phyloP scores from a whole-genome alignment of 1,140 invertebrate species.

The Halesus radiatus region DNA sequence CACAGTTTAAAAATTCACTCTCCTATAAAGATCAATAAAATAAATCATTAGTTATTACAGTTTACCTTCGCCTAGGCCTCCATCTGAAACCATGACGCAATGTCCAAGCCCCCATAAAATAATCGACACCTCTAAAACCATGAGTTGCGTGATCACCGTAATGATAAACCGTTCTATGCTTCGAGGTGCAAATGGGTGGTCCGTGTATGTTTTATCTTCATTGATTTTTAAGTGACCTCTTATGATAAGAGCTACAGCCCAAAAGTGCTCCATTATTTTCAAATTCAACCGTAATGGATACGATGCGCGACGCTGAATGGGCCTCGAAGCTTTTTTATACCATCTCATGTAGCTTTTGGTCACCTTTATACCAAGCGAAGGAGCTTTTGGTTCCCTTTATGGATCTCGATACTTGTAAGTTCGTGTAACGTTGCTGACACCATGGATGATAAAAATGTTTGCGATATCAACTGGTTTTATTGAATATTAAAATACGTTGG shows the following conservation, averaged over 20 bases:
- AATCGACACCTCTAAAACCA: no score
- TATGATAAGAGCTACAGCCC: constrained; percentile 52
- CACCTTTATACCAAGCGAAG: constrained; percentile 6
- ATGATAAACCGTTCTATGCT: constrained; percentile 14
- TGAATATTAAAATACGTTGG: not conserved
- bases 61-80: no score
- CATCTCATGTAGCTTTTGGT: not conserved
- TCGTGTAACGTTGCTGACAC: not conserved
- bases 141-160: not conserved
- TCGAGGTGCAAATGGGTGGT: constrained; percentile 52
- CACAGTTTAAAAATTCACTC: no score
- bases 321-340: constrained; percentile 20
- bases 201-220: constrained; percentile 56
- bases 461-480: constrained; percentile 16
- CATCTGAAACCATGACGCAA: no score
- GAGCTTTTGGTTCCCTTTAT: constrained; percentile 18
- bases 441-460: constrained; percentile 22
- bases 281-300: constrained; percentile 45
- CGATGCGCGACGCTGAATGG: not conserved
- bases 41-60: no score
- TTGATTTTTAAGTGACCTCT: constrained; percentile 56
- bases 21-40: no score
- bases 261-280: constrained; percentile 56
- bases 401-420: constrained; percentile 7
- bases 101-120: no score